Base-by-base conservation (phyloP, 2,113 vertebrate genomes). In the Alexandromys fortis region DNA sequence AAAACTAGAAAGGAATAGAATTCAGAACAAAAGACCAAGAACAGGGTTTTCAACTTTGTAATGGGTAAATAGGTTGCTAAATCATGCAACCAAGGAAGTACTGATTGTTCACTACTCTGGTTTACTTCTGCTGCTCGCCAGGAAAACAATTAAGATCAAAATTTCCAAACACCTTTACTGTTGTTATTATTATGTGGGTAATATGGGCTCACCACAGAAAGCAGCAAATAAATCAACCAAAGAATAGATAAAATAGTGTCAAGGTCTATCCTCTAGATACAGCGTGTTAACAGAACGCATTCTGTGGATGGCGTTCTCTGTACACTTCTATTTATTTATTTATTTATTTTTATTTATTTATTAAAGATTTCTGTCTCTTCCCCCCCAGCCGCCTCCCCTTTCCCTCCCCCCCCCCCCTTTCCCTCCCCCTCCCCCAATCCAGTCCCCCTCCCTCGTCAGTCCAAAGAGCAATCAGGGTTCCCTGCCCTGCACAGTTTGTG, bases 21-120 rank as follows among this genome's bases (percentile, higher is more conserved):
- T 87, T 89, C 9, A 92, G 45, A 85, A 35, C 47, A 85, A 90
- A 86, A 91, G 91, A 89, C 92, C 1, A 86, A 63, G 42, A 96
- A 72, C 19, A 30, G 6, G 91, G 47, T 55, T 82, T 94, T 97
- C 45, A 55, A 65, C 86, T 85, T 45, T 82, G 28, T 30, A 94
- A 86, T 33, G 83, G 73, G 52, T 28, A 94, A 52, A 52, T 21
- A 90, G 58, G 68, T 76, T 89, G 93, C 67, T 81, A 75, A 94
- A 75, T 86, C 90, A 88, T 2, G 16, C 28, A 87, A 87, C 22
- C 24, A 63, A 87, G 77, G 42, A 45, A 94, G 10, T 77, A 49
- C 28, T 89, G 79, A 30, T 78, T 91, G 72, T 92, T 92, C 58
- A 70, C 30, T 92, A 47, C 28, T 89, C 35, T 91, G 61, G 52